Base-by-base conservation (phyloP, 2,888 invertebrate genomes). In the Lasioglossum villosulum region DNA sequence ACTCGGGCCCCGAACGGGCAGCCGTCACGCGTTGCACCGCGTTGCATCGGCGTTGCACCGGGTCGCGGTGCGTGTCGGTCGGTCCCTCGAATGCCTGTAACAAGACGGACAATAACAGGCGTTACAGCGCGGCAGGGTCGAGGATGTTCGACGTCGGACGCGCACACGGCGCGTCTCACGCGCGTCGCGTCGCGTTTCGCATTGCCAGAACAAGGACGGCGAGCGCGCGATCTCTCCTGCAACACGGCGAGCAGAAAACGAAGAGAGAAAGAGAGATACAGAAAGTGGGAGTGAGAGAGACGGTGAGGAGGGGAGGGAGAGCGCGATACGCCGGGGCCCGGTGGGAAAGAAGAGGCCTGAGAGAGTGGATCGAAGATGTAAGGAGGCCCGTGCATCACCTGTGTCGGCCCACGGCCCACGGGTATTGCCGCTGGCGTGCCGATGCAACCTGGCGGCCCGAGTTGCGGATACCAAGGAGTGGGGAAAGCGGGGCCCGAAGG, bases 381-480 rank as follows among this genome's bases (percentile, higher is more conserved):
- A 92, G 91, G 88, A 89, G 89, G 87, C 90, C 92, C 90, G 92
- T 92, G 92, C 90, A 93, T 93, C 93, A 93, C 92, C 92, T 92
- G 92, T 92, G 93, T 93, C 92, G 92, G 88, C 89, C 90, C 90
- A 88, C 90, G 90, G 89, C 90, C 90, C 90, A 91, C 92, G 91
- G 91, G 89, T 93, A 92, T 92, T 91, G 92, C 91, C 89, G 91
- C 89, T 88, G 89, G 90, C 88, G 88, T 88, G 89, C 88, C 89
- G 86, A 87, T 86, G 86, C 88, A 82, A 84, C 83, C 83, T 86
- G 85, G 90, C 79, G 84, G 88, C 80, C 80, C 80, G 86, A 81
- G 80, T 81, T 37, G 42, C 30, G n/a, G 23, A 52, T n/a, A n/a
- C 23, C 23, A 19, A 48, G 19, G 48, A 48, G 48, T 48, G 19